Conservation (phyloP, 2,888 invertebrate species). For the Phyllotreta cruciferae region DNA sequence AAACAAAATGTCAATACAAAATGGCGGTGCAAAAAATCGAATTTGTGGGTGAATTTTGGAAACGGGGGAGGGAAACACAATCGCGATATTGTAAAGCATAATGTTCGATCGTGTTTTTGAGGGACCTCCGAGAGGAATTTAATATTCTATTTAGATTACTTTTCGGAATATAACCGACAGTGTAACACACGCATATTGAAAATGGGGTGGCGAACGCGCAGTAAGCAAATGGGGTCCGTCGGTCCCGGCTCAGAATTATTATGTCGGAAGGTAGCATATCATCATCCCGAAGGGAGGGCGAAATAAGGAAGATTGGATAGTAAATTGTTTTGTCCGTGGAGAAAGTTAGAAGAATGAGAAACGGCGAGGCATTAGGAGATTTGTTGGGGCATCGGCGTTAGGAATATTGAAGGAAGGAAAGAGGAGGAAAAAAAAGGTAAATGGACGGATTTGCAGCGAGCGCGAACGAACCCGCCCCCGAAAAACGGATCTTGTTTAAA, state of each 20-base stretch:
- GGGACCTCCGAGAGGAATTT: slow-evolving; percentile 30
- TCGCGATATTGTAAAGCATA: background rate
- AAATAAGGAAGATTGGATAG: slow-evolving; percentile 26
- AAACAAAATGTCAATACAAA: no score
- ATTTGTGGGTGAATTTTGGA: no score
- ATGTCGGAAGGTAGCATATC: slow-evolving; percentile 30
- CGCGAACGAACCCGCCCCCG: no score
- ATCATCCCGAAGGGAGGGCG: slow-evolving; percentile 28
- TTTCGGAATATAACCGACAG: slow-evolving; percentile 27
- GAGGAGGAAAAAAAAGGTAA: background rate
- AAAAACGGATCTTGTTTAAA: no score
- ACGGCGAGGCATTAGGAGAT: slow-evolving; percentile 23
- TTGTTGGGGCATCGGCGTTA: slow-evolving; percentile 25
- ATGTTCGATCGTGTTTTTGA: slow-evolving; percentile 12
- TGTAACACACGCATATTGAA: slow-evolving; percentile 32
- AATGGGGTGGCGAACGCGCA: slow-evolving; percentile 28
- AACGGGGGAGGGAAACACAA: no score
- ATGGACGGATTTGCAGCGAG: no score
- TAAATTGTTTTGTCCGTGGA: slow-evolving; percentile 26
- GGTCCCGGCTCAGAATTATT: slow-evolving; percentile 23
- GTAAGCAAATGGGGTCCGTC: slow-evolving; percentile 28
- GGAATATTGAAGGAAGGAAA: slow-evolving; percentile 22
- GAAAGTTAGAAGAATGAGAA: slow-evolving; percentile 26
- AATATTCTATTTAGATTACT: slow-evolving; percentile 38
- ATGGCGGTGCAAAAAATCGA: no score